Evolutionary conservation across 2,113 vertebrate species (phyloP).

Genomic region (Callorhinus ursinus): DNA sequence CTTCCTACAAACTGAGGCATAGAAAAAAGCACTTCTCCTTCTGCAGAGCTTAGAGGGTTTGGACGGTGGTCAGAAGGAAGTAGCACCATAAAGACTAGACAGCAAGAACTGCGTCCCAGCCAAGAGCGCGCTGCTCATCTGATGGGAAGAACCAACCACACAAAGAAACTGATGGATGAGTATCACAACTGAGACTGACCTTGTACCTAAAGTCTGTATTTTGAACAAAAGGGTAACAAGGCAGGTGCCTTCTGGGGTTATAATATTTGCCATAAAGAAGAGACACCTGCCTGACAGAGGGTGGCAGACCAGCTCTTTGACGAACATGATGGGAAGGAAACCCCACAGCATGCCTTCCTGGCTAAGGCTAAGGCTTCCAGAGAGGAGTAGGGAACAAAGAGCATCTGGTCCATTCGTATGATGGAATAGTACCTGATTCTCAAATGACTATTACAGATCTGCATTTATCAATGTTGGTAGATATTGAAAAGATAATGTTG

Average conservation of each 20-base stretch:
- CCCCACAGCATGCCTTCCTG: not conserved
- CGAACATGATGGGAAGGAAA: not conserved
- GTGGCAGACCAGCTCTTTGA: not conserved
- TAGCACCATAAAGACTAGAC: not conserved
- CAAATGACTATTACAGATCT: not conserved
- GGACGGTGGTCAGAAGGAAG: not conserved
- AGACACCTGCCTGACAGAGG: not conserved
- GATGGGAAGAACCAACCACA: not conserved
- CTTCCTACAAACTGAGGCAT: not conserved
- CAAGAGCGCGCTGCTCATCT: fast-evolving
- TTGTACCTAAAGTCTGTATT: not conserved
- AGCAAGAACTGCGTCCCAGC: not conserved
- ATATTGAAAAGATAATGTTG: not conserved
- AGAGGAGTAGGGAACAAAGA: not conserved
- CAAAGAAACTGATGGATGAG: not conserved
- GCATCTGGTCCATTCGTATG: not conserved
- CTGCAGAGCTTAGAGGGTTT: not conserved
- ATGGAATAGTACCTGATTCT: not conserved
- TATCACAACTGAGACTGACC: not conserved
- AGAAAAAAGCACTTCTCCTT: not conserved
- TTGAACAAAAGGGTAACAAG: not conserved
- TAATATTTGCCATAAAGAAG: not conserved
- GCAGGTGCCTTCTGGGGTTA: not conserved
- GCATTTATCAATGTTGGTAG: not conserved
- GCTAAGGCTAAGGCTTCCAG: not conserved